Conservation (phyloP, 2,888 invertebrate species). For the Pterostichus niger region DNA sequence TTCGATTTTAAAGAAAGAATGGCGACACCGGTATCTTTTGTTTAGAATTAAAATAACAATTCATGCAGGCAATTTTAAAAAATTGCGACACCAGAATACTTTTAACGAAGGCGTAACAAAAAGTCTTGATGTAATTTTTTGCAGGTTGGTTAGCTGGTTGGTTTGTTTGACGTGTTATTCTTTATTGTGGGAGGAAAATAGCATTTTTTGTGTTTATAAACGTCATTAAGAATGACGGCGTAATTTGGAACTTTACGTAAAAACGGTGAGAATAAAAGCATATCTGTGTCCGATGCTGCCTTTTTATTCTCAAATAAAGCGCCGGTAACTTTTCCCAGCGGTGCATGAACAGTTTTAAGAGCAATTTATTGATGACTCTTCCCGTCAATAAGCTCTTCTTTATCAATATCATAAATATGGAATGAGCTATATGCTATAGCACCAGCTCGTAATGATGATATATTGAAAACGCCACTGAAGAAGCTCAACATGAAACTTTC, state of each 20-base stretch:
- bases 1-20: no score
- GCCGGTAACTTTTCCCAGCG: conserved; percentile 35
- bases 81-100: conserved; percentile 55
- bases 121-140: conserved; percentile 57
- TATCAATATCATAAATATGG: conserved; percentile 63
- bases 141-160: conserved; percentile 8
- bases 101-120: conserved; percentile 53
- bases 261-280: conserved; percentile 59
- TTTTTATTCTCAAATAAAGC: conserved; percentile 59
- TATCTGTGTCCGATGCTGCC: conserved; percentile 54
- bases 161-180: conserved; percentile 61
- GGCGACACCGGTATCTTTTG: background rate
- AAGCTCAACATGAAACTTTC: conserved; percentile 13
- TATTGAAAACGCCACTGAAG: conserved; percentile 43
- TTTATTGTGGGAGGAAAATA: conserved; percentile 55
- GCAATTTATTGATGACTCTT: conserved; percentile 58
- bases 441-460: conserved; percentile 46
- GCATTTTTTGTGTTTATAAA: conserved; percentile 63
- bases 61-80: background rate
- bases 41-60: conserved; percentile 41
- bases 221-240: conserved; percentile 64
- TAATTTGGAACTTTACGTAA: conserved; percentile 59
- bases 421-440: conserved; percentile 33
- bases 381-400: conserved; percentile 43
- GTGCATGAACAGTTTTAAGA: conserved; percentile 32